phyloP scores from a whole-genome alignment of 1,140 invertebrate species.

The Diabrotica virgifera region DNA sequence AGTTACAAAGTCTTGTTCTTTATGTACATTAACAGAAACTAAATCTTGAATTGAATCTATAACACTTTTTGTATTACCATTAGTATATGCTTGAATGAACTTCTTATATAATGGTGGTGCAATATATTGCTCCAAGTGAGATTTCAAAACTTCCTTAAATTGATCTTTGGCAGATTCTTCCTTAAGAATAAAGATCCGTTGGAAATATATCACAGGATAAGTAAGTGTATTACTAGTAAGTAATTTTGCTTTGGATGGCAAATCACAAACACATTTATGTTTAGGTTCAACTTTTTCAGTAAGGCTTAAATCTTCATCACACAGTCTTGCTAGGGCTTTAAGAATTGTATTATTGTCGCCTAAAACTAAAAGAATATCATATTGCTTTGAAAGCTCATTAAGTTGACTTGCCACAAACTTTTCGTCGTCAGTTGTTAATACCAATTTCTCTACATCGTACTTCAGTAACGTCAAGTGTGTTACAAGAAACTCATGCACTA shows the following conservation, averaged over 20 bases:
- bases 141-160: slow-evolving; percentile 24
- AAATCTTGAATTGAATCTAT: slow-evolving; percentile 7
- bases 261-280: slow-evolving; percentile 7
- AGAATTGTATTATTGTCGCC: slow-evolving; percentile 11
- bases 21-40: neutral
- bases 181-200: slow-evolving; percentile 28
- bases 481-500: slow-evolving; percentile 7
- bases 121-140: slow-evolving; percentile 17
- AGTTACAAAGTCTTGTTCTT: slow-evolving; percentile 4
- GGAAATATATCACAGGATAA: slow-evolving; percentile 29
- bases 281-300: slow-evolving; percentile 5
- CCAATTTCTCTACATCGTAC: slow-evolving; percentile 21
- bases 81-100: slow-evolving; percentile 18
- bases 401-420: slow-evolving; percentile 22
- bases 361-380: slow-evolving; percentile 24
- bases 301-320: slow-evolving; percentile 10
- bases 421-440: slow-evolving; percentile 13
- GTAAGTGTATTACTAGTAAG: slow-evolving; percentile 9
- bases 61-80: slow-evolving; percentile 20
- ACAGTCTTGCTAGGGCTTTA: slow-evolving; percentile 23
- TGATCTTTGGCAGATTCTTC: slow-evolving; percentile 19
- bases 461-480: slow-evolving; percentile 12
- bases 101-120: slow-evolving; percentile 16
- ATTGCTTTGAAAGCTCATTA: slow-evolving; percentile 19
- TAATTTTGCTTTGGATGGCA: slow-evolving; percentile 18